Percentiles rank a stretch among this genome's conserved stretches.
These are phyloP conservation scores for Diadema setosum DNA, from an alignment of 35 echinoderm and acorn worm species.

Conservation along the genomic window DNA sequence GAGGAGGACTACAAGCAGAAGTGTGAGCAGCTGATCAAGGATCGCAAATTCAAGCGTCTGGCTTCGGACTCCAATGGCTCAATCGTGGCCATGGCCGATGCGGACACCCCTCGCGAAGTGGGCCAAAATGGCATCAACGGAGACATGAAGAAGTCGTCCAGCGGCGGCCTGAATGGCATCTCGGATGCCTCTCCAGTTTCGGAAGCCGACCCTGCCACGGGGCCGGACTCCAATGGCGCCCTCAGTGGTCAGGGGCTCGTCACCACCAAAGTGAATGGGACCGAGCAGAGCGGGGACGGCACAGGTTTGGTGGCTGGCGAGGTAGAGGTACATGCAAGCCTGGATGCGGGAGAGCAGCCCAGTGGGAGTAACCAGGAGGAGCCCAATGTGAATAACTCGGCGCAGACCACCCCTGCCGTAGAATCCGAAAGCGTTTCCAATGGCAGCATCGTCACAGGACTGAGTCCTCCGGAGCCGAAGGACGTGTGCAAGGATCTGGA, in stretches of 20 bases:
- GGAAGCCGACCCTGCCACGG: neutral
- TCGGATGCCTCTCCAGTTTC: neutral
- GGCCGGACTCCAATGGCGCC: neutral
- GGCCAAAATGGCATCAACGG: neutral
- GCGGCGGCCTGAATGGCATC: neutral
- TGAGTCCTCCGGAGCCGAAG: neutral
- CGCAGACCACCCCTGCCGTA: too few relatives aligned
- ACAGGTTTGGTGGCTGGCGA: neutral
- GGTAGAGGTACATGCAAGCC: neutral
- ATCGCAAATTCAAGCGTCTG: conserved; percentile 9
- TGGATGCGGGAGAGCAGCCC: too few relatives aligned
- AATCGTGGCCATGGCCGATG: neutral
- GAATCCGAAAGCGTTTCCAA: too few relatives aligned
- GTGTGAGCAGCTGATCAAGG: conserved; percentile 6
- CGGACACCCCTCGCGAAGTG: neutral
- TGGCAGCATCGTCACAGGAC: neutral
- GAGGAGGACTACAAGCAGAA: conserved; percentile 39
- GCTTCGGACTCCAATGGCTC: conserved; percentile 1
- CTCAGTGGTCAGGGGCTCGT: neutral
- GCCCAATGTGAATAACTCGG: neutral
- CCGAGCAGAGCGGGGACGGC: neutral
- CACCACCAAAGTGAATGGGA: neutral
- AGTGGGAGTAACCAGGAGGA: neutral
- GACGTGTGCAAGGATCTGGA: neutral
- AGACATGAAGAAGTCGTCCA: neutral